phyloP scores from a whole-genome alignment of 2,113 vertebrate species.

The Physeter macrocephalus region DNA sequence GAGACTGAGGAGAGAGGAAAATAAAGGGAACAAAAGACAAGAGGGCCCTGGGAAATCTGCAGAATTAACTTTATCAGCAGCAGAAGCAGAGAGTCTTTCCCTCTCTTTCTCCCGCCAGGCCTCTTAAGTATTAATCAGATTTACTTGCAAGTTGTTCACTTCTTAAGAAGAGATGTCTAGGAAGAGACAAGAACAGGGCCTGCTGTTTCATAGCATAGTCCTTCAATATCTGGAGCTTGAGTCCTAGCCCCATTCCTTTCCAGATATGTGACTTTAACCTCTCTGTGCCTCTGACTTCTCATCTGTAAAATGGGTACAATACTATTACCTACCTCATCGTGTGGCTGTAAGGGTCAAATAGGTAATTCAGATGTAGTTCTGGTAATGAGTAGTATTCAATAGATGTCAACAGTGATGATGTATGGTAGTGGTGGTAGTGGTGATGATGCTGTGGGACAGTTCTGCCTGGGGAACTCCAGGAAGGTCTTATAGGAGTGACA shows the following conservation, averaged over 20 bases:
- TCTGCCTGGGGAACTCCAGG: not conserved
- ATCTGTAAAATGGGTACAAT: not conserved
- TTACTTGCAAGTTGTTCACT: not conserved
- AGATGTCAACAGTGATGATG: not conserved
- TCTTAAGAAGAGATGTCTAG: not conserved
- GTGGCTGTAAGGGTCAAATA: not conserved
- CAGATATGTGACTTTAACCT: not conserved
- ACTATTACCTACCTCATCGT: not conserved
- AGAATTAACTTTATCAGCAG: not conserved
- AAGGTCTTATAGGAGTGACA: not conserved
- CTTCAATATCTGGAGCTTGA: not conserved
- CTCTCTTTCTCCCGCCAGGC: not conserved
- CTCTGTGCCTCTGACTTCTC: not conserved
- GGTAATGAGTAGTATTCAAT: not conserved
- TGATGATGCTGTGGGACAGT: not conserved
- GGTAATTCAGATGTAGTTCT: not conserved
- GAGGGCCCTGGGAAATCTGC: not conserved
- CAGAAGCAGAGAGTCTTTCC: not conserved
- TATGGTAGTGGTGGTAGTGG: not conserved
- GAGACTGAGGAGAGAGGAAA: not conserved
- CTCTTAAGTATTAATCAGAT: not conserved
- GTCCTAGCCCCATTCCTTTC: not conserved
- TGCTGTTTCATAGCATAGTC: not conserved
- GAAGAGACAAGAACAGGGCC: not conserved
- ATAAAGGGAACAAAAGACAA: not conserved